phyloP scores from a whole-genome alignment of 2,888 invertebrate genomes.

The Lithosia quadra region DNA sequence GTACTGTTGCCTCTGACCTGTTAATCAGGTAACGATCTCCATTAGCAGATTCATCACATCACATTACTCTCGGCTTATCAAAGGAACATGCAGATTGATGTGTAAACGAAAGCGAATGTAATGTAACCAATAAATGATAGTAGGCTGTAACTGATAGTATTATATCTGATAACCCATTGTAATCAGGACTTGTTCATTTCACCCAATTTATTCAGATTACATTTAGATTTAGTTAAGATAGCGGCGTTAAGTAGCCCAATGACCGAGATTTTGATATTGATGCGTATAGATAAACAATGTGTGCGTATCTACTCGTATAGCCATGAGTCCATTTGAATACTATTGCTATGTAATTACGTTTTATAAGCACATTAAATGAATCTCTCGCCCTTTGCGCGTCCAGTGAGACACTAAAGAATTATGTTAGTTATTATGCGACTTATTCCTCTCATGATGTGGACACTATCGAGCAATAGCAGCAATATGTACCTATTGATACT shows the following conservation, averaged over 20 bases:
- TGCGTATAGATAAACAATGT: background rate
- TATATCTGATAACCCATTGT: constrained; percentile 3
- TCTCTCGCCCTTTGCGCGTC: background rate
- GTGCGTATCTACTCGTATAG: background rate
- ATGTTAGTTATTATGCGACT: background rate
- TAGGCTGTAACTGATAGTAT: background rate
- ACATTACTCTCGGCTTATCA: background rate
- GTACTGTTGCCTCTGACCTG: background rate
- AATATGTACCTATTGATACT: background rate
- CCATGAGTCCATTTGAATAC: background rate
- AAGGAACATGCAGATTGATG: background rate
- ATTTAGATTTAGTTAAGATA: constrained; percentile 34
- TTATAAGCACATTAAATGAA: background rate
- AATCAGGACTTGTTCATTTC: constrained; percentile 24
- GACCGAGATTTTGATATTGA: constrained; percentile 57
- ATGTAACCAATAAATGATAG: background rate
- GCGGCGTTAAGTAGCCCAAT: constrained; percentile 53
- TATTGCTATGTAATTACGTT: background rate
- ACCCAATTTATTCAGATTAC: constrained; percentile 16
- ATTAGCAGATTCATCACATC: background rate
- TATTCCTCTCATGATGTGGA: background rate
- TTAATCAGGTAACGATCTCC: background rate
- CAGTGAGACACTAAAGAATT: background rate
- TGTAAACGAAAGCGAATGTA: background rate
- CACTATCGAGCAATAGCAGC: background rate